These are phyloP conservation scores for Spermophilus dauricus DNA, from an alignment of 2,113 vertebrate species.

Conservation along the genomic window DNA sequence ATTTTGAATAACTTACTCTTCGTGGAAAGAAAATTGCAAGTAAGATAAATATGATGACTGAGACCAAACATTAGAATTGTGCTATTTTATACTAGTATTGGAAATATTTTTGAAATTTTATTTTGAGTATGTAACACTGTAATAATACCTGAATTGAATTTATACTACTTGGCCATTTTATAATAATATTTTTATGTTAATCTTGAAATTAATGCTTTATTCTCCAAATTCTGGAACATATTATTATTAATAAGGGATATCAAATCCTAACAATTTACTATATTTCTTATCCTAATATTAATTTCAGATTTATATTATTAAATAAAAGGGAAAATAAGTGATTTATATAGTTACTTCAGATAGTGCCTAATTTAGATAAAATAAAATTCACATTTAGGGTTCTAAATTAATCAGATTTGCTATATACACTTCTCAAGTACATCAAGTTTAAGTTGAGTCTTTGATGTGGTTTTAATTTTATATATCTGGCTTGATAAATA, in stretches of 20 bases:
- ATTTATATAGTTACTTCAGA: not conserved
- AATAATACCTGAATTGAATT: not conserved
- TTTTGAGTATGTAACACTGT: not conserved
- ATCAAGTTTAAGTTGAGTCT: constrained; percentile 1
- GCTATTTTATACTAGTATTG: not conserved
- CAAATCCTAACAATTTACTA: not conserved
- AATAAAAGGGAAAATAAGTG: not conserved
- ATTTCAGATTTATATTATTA: not conserved
- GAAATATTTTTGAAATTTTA: not conserved
- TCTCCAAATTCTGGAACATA: not conserved
- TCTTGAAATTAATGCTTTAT: not conserved
- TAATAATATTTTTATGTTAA: constrained; percentile 10
- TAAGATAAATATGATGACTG: not conserved
- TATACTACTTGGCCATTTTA: not conserved
- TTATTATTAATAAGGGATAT: not conserved
- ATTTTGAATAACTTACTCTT: not conserved
- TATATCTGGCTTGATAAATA: not conserved
- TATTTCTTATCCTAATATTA: constrained; percentile 17
- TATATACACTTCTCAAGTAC: not conserved
- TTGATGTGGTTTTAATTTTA: not conserved
- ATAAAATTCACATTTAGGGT: not conserved
- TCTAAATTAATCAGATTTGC: constrained; percentile 21
- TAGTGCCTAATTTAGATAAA: not conserved
- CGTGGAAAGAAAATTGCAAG: not conserved
- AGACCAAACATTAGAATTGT: not conserved